These are phyloP conservation scores for Leptinotarsa defecta DNA, from an alignment of 1,140 invertebrate species.

Conservation along the genomic window DNA sequence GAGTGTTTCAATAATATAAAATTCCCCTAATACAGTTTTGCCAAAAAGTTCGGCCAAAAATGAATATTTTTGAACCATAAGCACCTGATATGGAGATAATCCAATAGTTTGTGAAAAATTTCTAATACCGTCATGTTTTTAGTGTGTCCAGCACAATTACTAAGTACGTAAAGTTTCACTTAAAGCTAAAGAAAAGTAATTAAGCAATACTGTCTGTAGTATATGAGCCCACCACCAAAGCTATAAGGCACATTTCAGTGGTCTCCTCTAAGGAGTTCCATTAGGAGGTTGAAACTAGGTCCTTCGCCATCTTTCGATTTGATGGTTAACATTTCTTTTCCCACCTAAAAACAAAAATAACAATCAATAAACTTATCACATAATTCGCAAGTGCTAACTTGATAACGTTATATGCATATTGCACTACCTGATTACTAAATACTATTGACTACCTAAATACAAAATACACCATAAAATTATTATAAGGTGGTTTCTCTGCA, in stretches of 20 bases:
- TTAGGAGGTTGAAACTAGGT: slow-evolving; percentile 90
- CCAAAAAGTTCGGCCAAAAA: not conserved
- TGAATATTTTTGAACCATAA: not conserved
- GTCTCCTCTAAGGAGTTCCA: slow-evolving; percentile 92
- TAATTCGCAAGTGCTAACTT: no score
- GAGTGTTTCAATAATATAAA: no score
- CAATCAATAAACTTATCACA: no score
- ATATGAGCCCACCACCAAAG: slow-evolving; percentile 49
- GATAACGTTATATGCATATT: no score
- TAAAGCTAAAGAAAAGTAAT: slow-evolving; percentile 45
- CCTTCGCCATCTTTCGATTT: slow-evolving; percentile 87
- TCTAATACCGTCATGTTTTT: slow-evolving; percentile 21
- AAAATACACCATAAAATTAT: no score
- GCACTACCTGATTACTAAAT: no score
- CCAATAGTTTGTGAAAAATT: slow-evolving; percentile 15
- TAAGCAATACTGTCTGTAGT: slow-evolving; percentile 48
- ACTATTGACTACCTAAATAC: no score
- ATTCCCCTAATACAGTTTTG: not conserved
- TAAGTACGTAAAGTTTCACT: slow-evolving; percentile 50
- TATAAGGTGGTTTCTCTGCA: no score
- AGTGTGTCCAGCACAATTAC: slow-evolving; percentile 46
- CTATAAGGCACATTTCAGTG: slow-evolving; percentile 65
- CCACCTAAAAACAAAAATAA: slow-evolving; percentile 65
- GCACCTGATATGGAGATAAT: not conserved
- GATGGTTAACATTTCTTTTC: slow-evolving; percentile 87